Evolutionary conservation across 2,113 vertebrate species (phyloP).

Genomic region (Prinia subflava): DNA sequence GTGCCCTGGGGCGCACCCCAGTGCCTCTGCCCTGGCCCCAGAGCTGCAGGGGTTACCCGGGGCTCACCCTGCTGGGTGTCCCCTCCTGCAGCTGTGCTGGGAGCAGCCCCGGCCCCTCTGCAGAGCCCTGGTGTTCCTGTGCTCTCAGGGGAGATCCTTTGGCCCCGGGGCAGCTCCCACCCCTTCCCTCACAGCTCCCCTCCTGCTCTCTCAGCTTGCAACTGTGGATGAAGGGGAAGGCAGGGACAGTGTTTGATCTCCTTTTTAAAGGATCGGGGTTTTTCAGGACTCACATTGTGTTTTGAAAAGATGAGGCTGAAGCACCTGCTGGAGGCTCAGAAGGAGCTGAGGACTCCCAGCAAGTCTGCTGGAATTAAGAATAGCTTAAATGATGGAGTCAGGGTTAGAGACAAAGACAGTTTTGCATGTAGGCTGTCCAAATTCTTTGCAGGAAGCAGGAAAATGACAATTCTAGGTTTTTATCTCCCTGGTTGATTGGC

Average conservation of each 20-base stretch:
- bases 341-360: background rate
- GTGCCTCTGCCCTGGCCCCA: too few relatives aligned
- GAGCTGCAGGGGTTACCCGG: too few relatives aligned
- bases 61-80: too few relatives aligned
- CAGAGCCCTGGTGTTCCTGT: too few relatives aligned
- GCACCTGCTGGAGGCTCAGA: background rate
- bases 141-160: too few relatives aligned
- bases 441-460: background rate
- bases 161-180: background rate
- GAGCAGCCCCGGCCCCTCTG: too few relatives aligned
- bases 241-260: fast-evolving
- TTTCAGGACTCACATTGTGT: fast-evolving
- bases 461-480: background rate
- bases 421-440: background rate
- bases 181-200: fast-evolving
- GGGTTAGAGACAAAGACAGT: background rate
- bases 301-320: background rate
- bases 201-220: background rate
- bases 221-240: fast-evolving
- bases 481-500: background rate
- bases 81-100: too few relatives aligned
- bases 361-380: background rate
- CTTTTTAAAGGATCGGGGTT: background rate
- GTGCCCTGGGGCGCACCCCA: too few relatives aligned
- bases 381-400: background rate